Base-by-base conservation (phyloP, 2,113 vertebrate species). In the Stictonetta naevosa region DNA sequence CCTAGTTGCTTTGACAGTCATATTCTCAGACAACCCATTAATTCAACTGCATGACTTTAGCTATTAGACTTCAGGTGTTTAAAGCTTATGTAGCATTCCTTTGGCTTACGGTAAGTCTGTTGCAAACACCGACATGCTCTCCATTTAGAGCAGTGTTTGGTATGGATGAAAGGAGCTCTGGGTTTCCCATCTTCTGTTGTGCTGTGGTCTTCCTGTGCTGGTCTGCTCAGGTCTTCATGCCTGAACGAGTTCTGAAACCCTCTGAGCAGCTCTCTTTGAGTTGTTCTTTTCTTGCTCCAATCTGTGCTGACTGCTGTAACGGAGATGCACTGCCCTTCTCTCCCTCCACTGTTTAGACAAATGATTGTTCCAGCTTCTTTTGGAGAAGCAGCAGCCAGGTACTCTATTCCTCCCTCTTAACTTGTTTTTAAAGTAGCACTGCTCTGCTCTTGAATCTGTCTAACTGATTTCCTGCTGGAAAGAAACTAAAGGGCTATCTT, bases 391-490 rank as follows among this genome's bases (percentile, higher is more conserved):
- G 33, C 38, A 84, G 33, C 53, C 58, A 79, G 53, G 38, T 85
- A 14, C 31, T 76, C 7, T 56, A 17, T 21, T 88, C 22, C 13
- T 88, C 10, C 20, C 10, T 84, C 33, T 66, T 92, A 34, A 34
- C 87, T 82, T 93, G 26, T 74, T 81, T 88, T 75, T 73, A 28
- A 84, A 91, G 38, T 66, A 93, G 29, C 5, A 11, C 4, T 67
- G 16, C 14, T 75, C 89, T 86, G 66, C 53, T 93, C 42, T 79
- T 85, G 29, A 87, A 60, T 94, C 42, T 91, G 4, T 89, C 84
- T 81, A 79, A 91, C 82, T 89, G 38, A 34, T 68, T 87, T 94
- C 85, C 66, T 93, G 78, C 53, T 94, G 82, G 69, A 94, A 85
- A 59, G 81, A 91, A 94, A 52, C 52, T 75, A 6, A 72, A 82